Evolutionary conservation across 2,888 invertebrate genomes (phyloP).

Genomic region (Ormyrus labotus): DNA sequence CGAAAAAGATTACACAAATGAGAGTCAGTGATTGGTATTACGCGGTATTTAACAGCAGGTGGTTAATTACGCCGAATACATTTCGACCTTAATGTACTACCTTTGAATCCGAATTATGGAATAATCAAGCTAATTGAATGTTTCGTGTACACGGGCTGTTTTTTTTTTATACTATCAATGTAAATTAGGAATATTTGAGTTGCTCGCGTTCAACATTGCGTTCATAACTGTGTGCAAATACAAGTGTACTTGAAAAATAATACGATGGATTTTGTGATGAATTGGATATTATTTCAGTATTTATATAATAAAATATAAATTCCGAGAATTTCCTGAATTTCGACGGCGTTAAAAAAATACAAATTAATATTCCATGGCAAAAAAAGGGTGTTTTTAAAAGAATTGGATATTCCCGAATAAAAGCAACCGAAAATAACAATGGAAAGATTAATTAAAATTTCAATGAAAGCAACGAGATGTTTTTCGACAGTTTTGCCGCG

Average conservation of each 20-base stretch:
- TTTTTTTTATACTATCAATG: too few species aligned
- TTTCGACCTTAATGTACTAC: neutral
- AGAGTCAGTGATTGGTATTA: slow-evolving; percentile 35
- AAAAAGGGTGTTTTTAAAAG: neutral
- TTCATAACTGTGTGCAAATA: too few species aligned
- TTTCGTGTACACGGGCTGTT: neutral
- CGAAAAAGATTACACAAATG: slow-evolving; percentile 26
- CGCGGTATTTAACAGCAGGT: slow-evolving; percentile 15
- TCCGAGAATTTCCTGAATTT: too few species aligned
- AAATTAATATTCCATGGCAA: neutral
- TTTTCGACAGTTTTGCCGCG: too few species aligned
- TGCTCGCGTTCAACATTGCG: too few species aligned
- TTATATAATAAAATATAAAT: too few species aligned
- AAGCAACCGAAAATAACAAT: neutral
- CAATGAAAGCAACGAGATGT: too few species aligned
- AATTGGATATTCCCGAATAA: neutral
- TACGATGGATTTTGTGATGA: too few species aligned
- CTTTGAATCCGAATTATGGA: neutral
- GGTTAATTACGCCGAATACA: slow-evolving; percentile 23
- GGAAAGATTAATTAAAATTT: neutral
- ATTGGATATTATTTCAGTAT: too few species aligned
- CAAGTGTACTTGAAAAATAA: too few species aligned
- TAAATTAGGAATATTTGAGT: too few species aligned
- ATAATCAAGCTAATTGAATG: slow-evolving; percentile 32
- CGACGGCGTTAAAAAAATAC: too few species aligned